Evolutionary conservation across 2,888 invertebrate species (phyloP).

Genomic region (Pilophorus perplexus): DNA sequence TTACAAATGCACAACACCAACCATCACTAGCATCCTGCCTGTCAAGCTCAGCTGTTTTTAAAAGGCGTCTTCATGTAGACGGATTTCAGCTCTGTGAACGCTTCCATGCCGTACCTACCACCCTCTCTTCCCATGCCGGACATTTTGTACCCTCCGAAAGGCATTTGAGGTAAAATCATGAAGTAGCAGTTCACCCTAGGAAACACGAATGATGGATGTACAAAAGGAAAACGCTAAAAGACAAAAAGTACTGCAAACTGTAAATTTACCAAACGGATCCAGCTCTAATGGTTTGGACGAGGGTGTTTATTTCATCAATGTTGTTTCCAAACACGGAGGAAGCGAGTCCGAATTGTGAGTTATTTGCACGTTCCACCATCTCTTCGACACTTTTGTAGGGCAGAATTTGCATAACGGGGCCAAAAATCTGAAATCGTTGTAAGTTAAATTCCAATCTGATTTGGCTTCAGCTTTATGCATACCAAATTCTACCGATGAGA

Average conservation of each 20-base stretch:
- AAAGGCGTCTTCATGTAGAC: constrained; percentile 71
- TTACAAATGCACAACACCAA: too few relatives aligned
- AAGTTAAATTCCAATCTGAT: too few relatives aligned
- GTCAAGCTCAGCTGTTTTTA: constrained; percentile 68
- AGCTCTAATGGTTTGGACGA: constrained; percentile 70
- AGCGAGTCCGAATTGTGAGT: constrained; percentile 76
- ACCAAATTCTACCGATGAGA: too few relatives aligned
- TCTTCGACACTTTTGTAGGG: constrained; percentile 78
- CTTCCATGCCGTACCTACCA: constrained; percentile 86
- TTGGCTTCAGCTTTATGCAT: too few relatives aligned
- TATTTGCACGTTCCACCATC: constrained; percentile 77
- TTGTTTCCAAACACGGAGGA: constrained; percentile 79
- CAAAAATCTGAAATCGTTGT: constrained; percentile 88
- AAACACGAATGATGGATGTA: constrained; percentile 35
- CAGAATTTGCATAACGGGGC: constrained; percentile 82
- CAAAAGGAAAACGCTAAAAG: too few relatives aligned
- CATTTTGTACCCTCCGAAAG: constrained; percentile 96
- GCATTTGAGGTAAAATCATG: constrained; percentile 74
- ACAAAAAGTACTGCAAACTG: too few relatives aligned
- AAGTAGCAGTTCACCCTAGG: constrained; percentile 90
- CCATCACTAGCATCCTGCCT: too few relatives aligned
- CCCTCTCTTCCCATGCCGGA: constrained; percentile 94
- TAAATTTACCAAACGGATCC: constrained; percentile 73
- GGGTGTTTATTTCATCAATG: constrained; percentile 71
- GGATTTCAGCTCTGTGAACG: constrained; percentile 93